Evolutionary conservation across 2,888 invertebrate species (phyloP), one percentile per base, ranked within the genome.

Genomic region (Agrochola lota): DNA sequence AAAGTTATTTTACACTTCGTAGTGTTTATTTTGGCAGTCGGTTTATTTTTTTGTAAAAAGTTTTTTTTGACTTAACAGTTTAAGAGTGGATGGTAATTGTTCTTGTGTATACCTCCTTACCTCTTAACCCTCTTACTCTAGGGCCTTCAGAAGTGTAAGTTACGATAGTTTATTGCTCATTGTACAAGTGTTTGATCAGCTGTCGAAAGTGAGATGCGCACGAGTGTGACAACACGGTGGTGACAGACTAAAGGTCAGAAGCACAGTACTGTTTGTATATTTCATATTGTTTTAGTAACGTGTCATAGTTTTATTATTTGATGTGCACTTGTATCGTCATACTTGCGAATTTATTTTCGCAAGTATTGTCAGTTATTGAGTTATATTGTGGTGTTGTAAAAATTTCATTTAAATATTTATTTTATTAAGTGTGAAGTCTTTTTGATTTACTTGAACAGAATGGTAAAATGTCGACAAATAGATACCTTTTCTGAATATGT

Each of bases 161-260:
- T 78, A 78, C 82, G 76, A 76, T 76, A 81, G 81, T 81, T 72
- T 74, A 85, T 76, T 78, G 76, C 85, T 83, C 78, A 89, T 88
- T 87, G 88, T 88, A 86, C 84, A 74, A 87, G 83, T 92, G 91
- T 92, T 91, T 92, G 87, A 84, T 87, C 91, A 92, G 90, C 89
- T 91, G 91, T 88, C 84, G 91, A 88, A 90, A 90, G 89, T 81
- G 87, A 86, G 86, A 85, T 84, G 83, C 74, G 75, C 79, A 80
- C 49, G 80, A 78, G 80, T 85, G 85, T 86, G 86, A 87, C 84
- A 83, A 85, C 86, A 80, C 73, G 63, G 23, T 71, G 71, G 79
- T 81, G 80, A 83, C 82, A 84, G 83, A 71, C 67, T 30, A 85
- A 81, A 84, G 87, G 84, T 89, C 86, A 84, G 70, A 83, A 67